A percentile compares a stretch with the other conserved stretches of the same genome.
Conservation (phyloP, 2,113 vertebrate species). For the Euleptes europaea region DNA sequence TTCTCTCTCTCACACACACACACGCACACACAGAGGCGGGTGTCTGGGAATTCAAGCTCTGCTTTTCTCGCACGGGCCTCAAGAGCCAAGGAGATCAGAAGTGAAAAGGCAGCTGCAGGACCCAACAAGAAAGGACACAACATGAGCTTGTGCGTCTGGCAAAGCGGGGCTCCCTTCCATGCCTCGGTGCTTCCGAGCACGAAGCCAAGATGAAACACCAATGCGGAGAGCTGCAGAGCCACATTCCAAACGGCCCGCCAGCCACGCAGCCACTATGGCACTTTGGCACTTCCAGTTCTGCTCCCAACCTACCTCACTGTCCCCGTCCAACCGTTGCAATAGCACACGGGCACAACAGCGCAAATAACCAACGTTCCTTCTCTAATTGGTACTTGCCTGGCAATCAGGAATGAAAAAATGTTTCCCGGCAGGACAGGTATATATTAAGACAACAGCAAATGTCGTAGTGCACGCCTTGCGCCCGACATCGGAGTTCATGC, state of each 20-base stretch:
- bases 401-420: neutral
- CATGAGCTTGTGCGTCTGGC: too few species aligned
- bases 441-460: neutral
- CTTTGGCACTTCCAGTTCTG: conserved; percentile 1
- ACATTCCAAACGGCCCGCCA: neutral
- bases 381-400: conserved; percentile 4
- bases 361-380: rapidly evolving
- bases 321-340: too few species aligned
- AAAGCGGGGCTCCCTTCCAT: too few species aligned
- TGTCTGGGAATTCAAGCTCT: neutral
- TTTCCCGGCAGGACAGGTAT: neutral
- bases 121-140: too few species aligned
- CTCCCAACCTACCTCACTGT: too few species aligned
- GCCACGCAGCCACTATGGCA: neutral
- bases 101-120: neutral
- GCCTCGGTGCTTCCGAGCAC: too few species aligned
- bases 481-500: neutral
- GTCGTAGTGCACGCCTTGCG: rapidly evolving
- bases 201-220: too few species aligned
- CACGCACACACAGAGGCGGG: neutral
- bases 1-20: neutral
- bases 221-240: neutral
- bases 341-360: neutral
- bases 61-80: neutral
- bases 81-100: neutral